Evolutionary conservation across 2,113 vertebrate genomes (phyloP).

Genomic region (Cinclus cinclus): DNA sequence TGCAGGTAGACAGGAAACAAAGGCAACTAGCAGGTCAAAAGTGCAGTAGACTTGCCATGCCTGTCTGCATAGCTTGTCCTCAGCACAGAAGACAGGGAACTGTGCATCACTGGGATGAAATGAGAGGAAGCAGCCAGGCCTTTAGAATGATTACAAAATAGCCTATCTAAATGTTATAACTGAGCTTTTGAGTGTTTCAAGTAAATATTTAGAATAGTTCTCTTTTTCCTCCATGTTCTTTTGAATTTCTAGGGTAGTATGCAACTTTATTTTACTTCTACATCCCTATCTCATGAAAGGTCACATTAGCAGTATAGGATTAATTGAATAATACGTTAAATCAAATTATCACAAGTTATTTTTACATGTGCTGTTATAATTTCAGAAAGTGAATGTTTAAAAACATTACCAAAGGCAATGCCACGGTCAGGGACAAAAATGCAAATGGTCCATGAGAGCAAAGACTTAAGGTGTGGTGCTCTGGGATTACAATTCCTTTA

Average conservation of each 20-base stretch:
- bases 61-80: constrained; percentile 32
- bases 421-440: background rate
- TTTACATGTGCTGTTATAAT: background rate
- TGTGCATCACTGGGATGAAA: background rate
- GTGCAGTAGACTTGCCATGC: constrained; percentile 42
- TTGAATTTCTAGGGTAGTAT: background rate
- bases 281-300: background rate
- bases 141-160: background rate
- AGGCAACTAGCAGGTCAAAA: constrained; percentile 54
- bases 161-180: background rate
- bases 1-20: constrained; percentile 48
- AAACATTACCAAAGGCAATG: background rate
- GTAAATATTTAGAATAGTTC: background rate
- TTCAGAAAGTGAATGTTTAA: background rate
- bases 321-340: background rate
- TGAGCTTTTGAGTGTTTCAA: background rate
- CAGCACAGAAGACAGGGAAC: background rate
- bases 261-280: background rate
- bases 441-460: background rate
- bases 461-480: background rate
- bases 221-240: background rate
- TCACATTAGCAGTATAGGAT: background rate
- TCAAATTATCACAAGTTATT: background rate
- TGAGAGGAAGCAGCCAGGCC: background rate
- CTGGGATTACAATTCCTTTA: background rate